Percentiles rank a stretch among this genome's conserved stretches.
Evolutionary conservation across 2,797 vertebrate species (phyloP).

Genomic region (Sebastiscus tertius): DNA sequence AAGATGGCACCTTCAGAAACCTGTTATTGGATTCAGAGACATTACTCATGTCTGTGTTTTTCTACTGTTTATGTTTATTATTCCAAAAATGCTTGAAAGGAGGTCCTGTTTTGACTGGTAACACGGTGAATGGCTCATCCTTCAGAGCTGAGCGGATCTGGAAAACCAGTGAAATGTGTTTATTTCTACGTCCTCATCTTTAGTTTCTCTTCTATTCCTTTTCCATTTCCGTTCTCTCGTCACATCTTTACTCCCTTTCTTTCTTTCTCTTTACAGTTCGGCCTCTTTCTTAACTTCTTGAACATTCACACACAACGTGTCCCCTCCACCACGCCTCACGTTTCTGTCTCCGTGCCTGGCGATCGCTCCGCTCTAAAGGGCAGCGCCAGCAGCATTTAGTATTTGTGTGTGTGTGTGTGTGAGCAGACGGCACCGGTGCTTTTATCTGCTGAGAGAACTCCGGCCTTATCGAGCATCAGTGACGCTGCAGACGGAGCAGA

Average conservation of each 20-base stretch:
- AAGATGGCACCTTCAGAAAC: neutral
- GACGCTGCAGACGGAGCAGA: slow-evolving; percentile 4
- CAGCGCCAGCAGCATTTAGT: slow-evolving; percentile 2
- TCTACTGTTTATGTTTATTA: neutral
- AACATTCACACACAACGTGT: neutral
- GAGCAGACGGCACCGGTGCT: neutral
- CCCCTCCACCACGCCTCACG: neutral
- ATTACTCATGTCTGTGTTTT: neutral
- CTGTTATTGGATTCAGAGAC: neutral
- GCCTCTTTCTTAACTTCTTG: neutral
- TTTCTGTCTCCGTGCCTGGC: neutral
- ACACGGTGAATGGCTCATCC: neutral
- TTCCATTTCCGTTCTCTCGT: neutral
- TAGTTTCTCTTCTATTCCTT: neutral
- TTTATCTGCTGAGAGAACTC: slow-evolving; percentile 16
- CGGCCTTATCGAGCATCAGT: slow-evolving; percentile 28
- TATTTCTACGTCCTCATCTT: neutral
- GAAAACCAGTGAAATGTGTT: neutral
- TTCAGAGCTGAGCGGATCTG: neutral
- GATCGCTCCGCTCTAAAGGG: slow-evolving; percentile 33
- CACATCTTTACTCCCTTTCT: neutral
- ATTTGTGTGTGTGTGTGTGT: no score
- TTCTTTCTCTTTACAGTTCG: neutral
- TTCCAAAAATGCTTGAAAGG: neutral
- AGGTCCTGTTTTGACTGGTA: neutral